These are phyloP conservation scores for Tupiocoris notatus DNA, from an alignment of 2,888 invertebrate species.

Conservation along the genomic window DNA sequence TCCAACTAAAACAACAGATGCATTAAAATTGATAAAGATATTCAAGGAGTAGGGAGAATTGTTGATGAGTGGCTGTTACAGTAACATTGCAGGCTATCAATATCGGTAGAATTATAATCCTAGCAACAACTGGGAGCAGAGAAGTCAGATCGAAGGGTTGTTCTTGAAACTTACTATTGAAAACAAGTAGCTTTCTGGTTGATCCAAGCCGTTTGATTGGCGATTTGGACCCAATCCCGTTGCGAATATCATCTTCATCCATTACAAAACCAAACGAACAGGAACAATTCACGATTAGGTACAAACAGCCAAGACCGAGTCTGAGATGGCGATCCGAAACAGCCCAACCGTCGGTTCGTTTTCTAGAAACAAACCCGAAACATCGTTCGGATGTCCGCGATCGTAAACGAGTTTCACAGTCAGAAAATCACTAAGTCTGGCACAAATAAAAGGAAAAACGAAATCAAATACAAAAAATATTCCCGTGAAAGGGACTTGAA, in stretches of 20 bases:
- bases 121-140: no score
- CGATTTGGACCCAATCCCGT: slow-evolving; percentile 61
- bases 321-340: background rate
- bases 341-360: background rate
- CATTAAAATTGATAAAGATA: no score
- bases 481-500: no score
- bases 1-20: no score
- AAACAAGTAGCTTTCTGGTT: slow-evolving; percentile 74
- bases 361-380: background rate
- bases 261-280: slow-evolving; percentile 55
- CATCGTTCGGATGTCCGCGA: slow-evolving; percentile 1
- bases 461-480: slow-evolving; percentile 6
- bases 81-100: no score
- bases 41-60: no score
- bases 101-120: no score
- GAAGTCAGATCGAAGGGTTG: no score
- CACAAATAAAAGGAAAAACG: background rate
- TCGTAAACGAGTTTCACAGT: background rate
- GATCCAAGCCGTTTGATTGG: slow-evolving; percentile 79
- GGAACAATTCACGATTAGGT: slow-evolving; percentile 21
- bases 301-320: background rate
- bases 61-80: no score
- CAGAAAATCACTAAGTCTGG: background rate
- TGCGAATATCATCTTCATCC: slow-evolving; percentile 72
- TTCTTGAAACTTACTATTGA: slow-evolving; percentile 73